Evolutionary conservation across 2,113 vertebrate species (phyloP), one percentile per base, ranked within the genome.

Genomic region (Climacteris rufus): DNA sequence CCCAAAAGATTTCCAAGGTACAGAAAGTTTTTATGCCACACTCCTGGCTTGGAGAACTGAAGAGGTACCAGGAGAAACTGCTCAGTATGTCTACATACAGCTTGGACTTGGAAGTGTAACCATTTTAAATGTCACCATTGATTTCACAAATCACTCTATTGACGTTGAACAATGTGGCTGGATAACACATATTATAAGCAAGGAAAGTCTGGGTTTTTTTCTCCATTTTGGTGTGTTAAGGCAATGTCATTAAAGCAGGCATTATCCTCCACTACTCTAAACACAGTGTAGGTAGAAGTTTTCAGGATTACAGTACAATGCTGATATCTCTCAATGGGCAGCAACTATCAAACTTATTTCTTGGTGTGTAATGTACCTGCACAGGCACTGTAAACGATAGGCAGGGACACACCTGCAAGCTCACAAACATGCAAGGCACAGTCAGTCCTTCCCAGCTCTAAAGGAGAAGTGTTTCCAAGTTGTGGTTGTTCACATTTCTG

Each of bases 21-120:
- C 31, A 53, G 20, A 50, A 82, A 50, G 47, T 8, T 87, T 72
- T 89, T 35, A 24, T 68, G 59, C 30, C 37, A 14, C 15, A 14
- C 6, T 75, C 81, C 39, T 63, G 65, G n/a, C n/a, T 30, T 71
- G 31, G 61, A 57, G 70, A 91, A 83, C 49, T 66, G 47, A 42
- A 63, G n/a, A 71, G 24, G 49, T 49, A 82, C 31, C 39, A 47
- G 69, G 31, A 84, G 74, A 60, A 83, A 24, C 49, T 89, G 39
- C 66, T 83, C 33, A 11, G 20, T 22, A 9, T 71, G 25, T 63
- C 56, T 54, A 27, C 33, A 23, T n/a, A 37, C 0, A 0, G 22
- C 44, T 86, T 83, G 39, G 35, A 33, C 33, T 83, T 78, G 60
- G 71, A 66, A 57, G 6, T 71, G 44, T 56, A 42, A 52, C 31